Evolutionary conservation across 1,140 invertebrate species (phyloP), one percentile per base, ranked within the genome.

Genomic region (Pectinophora gossypiella): DNA sequence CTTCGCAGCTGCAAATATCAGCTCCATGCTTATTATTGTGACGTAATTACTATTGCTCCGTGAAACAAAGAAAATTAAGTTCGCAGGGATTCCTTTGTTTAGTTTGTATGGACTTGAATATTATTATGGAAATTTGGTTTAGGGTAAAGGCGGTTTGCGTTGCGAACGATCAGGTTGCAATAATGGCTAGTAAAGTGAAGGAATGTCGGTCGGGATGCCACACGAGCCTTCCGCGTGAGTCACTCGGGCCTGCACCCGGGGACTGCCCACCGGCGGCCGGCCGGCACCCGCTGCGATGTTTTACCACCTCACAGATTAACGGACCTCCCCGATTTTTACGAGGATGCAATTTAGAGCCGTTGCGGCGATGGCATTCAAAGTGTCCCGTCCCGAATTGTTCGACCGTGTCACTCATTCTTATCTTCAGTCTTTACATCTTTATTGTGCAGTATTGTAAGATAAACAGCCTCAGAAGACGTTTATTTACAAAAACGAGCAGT

Each of bases 1-100:
- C 80, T 80, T 51, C 42, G 72, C 83, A 86, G 79, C 80, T 86
- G 79, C 79, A 74, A 81, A 83, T 83, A 86, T 81, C 74, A 67
- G 69, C 60, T 70, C 67, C 73, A 77, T 71, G 68, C 63, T 79
- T 71, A 82, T 78, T 74, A 81, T 72, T 77, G 68, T 83, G 78
- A 81, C 76, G 82, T 84, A 78, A 84, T 72, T 68, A 59, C 71
- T 74, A 76, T 73, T 69, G 61, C 69, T 69, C 52, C 54, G 48
- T 66, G 52, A 61, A 84, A 84, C 78, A 85, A 84, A 84, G 80
- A 82, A 79, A 73, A 76, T 72, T 51, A 69, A 67, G 57, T 57
- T 66, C 55, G 63, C 64, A 46, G 47, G 12, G 53, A 64, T 64
- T 60, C 64, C 62, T 76, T 79, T 82, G 78, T 77, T 61, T 52